These are phyloP conservation scores for Epirrita christyi DNA, from an alignment of 2,888 invertebrate genomes.

Conservation along the genomic window DNA sequence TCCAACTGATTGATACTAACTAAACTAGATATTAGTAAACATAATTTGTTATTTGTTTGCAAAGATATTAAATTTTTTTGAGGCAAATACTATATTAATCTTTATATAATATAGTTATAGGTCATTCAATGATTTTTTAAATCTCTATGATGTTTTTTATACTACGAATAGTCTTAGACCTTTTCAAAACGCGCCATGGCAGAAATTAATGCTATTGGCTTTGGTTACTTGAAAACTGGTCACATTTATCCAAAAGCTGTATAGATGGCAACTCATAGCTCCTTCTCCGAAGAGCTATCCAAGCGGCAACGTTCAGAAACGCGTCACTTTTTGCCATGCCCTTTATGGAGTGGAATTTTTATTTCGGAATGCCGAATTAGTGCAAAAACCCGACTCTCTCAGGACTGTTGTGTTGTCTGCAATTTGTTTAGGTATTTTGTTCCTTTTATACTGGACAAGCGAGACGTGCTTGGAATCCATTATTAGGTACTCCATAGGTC, in stretches of 20 bases:
- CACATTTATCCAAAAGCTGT: background rate
- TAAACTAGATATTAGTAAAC: too few species aligned
- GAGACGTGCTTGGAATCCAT: slow-evolving; percentile 68
- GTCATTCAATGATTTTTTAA: too few species aligned
- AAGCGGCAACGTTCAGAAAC: slow-evolving; percentile 49
- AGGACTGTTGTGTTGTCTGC: slow-evolving; percentile 56
- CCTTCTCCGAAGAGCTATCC: slow-evolving; percentile 58
- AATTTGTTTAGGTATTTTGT: slow-evolving; percentile 84
- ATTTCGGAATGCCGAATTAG: slow-evolving; percentile 85
- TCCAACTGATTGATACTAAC: slow-evolving; percentile 10
- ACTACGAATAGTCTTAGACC: too few species aligned
- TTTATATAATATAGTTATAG: too few species aligned
- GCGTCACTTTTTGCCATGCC: slow-evolving; percentile 48
- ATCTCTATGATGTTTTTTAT: too few species aligned
- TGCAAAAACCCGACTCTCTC: slow-evolving; percentile 79
- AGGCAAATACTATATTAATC: too few species aligned
- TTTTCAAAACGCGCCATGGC: too few species aligned
- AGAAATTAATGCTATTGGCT: background rate
- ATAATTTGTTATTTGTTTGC: too few species aligned
- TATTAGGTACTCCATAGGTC: slow-evolving; percentile 67
- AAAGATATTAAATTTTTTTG: too few species aligned
- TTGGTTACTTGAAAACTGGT: background rate
- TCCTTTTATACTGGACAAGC: slow-evolving; percentile 65
- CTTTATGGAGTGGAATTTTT: slow-evolving; percentile 82
- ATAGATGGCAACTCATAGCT: slow-evolving; percentile 34